Evolutionary conservation across 2,888 invertebrate genomes (phyloP).

Genomic region (Latheticus oryzae): DNA sequence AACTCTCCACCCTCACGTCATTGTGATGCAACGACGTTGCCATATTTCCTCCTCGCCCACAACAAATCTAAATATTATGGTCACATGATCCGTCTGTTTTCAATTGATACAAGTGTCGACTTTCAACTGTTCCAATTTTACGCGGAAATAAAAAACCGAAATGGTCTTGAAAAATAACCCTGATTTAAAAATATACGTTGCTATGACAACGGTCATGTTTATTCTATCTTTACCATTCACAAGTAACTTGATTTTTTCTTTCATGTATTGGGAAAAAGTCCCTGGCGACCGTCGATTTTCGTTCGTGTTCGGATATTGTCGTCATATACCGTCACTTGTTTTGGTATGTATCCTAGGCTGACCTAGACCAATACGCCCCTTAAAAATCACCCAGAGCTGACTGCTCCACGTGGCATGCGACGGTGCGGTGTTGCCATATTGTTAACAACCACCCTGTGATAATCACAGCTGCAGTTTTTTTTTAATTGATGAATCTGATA

Average conservation of each 20-base stretch:
- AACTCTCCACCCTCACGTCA: too few species aligned
- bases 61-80: conserved; percentile 4
- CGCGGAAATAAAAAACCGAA: too few species aligned
- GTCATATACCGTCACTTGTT: conserved; percentile 33
- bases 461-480: conserved; percentile 1
- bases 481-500: background rate
- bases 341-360: conserved; percentile 35
- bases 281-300: background rate
- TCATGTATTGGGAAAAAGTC: background rate
- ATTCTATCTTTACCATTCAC: background rate
- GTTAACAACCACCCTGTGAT: background rate
- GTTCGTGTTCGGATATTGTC: conserved; percentile 3
- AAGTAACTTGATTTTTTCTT: too few species aligned
- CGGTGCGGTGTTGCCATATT: conserved; percentile 29
- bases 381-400: conserved; percentile 32
- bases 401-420: conserved; percentile 38
- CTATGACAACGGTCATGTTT: too few species aligned
- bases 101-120: too few species aligned
- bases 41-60: too few species aligned
- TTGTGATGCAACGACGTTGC: too few species aligned
- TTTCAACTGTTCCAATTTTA: too few species aligned
- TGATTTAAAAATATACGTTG: too few species aligned
- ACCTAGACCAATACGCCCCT: conserved; percentile 40
- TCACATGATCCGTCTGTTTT: background rate
- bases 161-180: too few species aligned